A percentile compares a stretch with the other conserved stretches of the same genome.
Evolutionary conservation across 2,113 vertebrate species (phyloP).

Genomic region (Nerophis lumbriciformis): DNA sequence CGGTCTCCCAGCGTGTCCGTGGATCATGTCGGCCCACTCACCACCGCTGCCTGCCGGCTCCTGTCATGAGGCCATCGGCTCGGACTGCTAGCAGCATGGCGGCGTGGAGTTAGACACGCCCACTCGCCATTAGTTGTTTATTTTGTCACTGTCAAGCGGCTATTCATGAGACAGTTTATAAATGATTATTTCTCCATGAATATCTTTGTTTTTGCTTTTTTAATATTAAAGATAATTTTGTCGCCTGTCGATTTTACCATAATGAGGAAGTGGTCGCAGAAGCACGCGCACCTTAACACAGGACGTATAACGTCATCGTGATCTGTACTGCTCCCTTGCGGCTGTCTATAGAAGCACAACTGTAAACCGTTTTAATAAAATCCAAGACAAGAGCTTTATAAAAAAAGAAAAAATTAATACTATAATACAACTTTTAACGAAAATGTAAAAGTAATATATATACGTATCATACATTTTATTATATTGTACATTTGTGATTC

Average conservation of each 20-base stretch:
- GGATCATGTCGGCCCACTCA: constrained; percentile 56
- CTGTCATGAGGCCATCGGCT: not conserved
- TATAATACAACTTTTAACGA: no score
- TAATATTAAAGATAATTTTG: no score
- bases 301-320: not conserved
- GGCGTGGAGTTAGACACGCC: constrained; percentile 4
- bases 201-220: no score
- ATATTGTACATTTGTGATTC: no score
- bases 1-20: constrained; percentile 31
- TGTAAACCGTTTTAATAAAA: no score
- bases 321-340: constrained; percentile 52
- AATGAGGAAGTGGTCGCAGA: not conserved
- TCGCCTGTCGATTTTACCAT: not conserved
- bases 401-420: no score
- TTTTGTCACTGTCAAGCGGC: not conserved
- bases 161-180: not conserved
- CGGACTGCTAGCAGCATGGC: not conserved
- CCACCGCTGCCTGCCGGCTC: constrained; percentile 11
- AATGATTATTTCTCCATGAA: not conserved
- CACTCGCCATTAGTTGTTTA: not conserved
- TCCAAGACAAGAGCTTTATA: no score
- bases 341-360: constrained; percentile 2
- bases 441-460: no score
- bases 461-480: no score
- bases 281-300: not conserved